Base-by-base conservation (phyloP, 2,797 vertebrate species). In the Uromys caudimaculatus region DNA sequence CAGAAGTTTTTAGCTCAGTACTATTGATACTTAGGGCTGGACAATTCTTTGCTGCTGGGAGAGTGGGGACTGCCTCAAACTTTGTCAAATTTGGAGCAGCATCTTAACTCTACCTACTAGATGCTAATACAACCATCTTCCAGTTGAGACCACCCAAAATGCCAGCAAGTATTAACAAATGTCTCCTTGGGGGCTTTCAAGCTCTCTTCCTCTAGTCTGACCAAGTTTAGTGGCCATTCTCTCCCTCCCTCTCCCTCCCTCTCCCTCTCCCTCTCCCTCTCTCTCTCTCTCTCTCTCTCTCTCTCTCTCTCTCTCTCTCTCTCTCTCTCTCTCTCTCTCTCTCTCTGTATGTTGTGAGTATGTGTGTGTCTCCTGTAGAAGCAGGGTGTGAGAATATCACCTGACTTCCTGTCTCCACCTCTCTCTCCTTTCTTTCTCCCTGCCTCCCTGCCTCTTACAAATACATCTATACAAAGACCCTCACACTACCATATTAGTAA, bases 161-260 rank as follows among this genome's bases (percentile, higher is more conserved):
- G 14, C 58, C 54, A 85, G 32, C 14, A 44, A 82, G 86, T 2
- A 17, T 23, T 81, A 38, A 50, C 60, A 89, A 71, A 32, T 67
- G 35, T 54, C 47, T 52, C 69, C 7, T 54, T 50, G 21, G 29
- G 64, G 44, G 14, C 11, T 38, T 6, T 85, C 32, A 50, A 54
- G 60, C 5, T 44, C 4, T 1, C 2, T 12, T 0, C 8, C 1
- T 19, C 50, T 29, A 12, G 4, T 47, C 56, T 67, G 69, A 58
- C 85, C 12, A 60, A 8, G 2, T 88, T 88, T 76, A 56, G 23
- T 41, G 47, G 1, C 67, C 47, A 78, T 35, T 44, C 44, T 44
- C 44, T 44, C n/a, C n/a, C n/a, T n/a, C n/a, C n/a, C n/a, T n/a
- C n/a, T n/a, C n/a, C n/a, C n/a, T n/a, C n/a, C n/a, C n/a, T n/a